These are phyloP conservation scores for Hyperoplus lanceolatus DNA, from an alignment of 2,797 vertebrate genomes.

Conservation along the genomic window DNA sequence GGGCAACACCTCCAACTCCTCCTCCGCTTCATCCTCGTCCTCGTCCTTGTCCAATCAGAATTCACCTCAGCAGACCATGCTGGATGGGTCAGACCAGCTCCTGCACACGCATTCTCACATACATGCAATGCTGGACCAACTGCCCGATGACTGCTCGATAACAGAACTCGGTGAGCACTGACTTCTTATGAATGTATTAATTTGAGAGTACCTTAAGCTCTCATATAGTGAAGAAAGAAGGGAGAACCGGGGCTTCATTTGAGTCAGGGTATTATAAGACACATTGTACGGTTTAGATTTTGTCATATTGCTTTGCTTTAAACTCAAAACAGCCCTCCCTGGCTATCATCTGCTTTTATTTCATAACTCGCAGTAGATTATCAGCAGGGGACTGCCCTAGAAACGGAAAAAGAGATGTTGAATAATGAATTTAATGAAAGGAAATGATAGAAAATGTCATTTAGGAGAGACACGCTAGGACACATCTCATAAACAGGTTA, in stretches of 20 bases:
- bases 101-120: slow-evolving; percentile 83
- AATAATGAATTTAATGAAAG: background rate
- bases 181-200: background rate
- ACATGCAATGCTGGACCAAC: slow-evolving; percentile 79
- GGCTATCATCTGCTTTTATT: slow-evolving; percentile 5
- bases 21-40: slow-evolving; percentile 78
- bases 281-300: background rate
- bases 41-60: slow-evolving; percentile 88
- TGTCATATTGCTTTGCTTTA: background rate
- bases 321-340: too few relatives aligned
- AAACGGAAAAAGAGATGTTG: background rate
- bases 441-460: slow-evolving; percentile 8
- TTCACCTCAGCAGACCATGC: slow-evolving; percentile 87
- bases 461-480: slow-evolving; percentile 8
- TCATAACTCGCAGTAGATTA: background rate
- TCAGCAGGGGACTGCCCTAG: background rate
- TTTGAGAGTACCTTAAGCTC: background rate
- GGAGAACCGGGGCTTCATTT: background rate
- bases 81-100: slow-evolving; percentile 86
- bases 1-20: slow-evolving; percentile 81
- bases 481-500: slow-evolving; percentile 2
- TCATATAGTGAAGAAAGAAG: background rate
- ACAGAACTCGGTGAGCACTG: slow-evolving; percentile 88
- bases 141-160: slow-evolving; percentile 85
- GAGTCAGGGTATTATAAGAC: background rate